Percentiles rank a stretch among this genome's conserved stretches.
Conservation (phyloP, 2,888 invertebrate species). For the Drosophila trichaetosa region DNA sequence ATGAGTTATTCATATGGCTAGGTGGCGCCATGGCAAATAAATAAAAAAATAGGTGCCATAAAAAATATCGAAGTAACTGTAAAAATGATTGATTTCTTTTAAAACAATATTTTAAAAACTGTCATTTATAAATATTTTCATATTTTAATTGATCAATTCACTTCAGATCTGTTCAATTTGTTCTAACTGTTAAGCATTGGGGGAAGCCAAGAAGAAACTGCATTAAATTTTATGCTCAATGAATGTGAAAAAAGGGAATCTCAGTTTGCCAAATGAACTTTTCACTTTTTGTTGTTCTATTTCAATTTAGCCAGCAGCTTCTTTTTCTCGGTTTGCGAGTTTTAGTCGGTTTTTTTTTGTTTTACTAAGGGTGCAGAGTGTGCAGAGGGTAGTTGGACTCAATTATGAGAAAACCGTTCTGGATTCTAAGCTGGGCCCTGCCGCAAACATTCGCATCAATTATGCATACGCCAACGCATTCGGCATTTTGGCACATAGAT, state of each 20-base stretch:
- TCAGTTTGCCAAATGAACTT: conserved; percentile 53
- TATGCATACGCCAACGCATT: conserved; percentile 79
- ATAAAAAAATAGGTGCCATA: conserved; percentile 12
- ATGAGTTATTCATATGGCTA: conserved; percentile 48
- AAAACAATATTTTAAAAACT: background rate
- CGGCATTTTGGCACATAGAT: conserved; percentile 42
- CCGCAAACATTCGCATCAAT: conserved; percentile 81
- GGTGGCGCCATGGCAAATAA: conserved; percentile 50
- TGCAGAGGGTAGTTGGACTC: conserved; percentile 53
- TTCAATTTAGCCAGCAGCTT: conserved; percentile 28
- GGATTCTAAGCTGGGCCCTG: conserved; percentile 61
- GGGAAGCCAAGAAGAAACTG: conserved; percentile 10
- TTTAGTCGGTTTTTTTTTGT: background rate
- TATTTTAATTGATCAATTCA: background rate
- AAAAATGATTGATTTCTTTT: conserved; percentile 18
- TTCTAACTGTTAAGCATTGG: background rate
- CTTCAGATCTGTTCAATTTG: background rate
- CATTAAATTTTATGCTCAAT: conserved; percentile 45
- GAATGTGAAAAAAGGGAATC: conserved; percentile 24
- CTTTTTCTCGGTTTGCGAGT: conserved; percentile 37
- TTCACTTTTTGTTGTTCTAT: conserved; percentile 33
- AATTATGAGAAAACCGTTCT: conserved; percentile 73
- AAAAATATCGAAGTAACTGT: conserved; percentile 19
- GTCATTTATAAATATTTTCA: background rate
- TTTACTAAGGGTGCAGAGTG: conserved; percentile 1